A percentile compares a stretch with the other conserved stretches of the same genome.
Evolutionary conservation across 2,888 invertebrate species (phyloP).

Genomic region (Agrochola macilenta): DNA sequence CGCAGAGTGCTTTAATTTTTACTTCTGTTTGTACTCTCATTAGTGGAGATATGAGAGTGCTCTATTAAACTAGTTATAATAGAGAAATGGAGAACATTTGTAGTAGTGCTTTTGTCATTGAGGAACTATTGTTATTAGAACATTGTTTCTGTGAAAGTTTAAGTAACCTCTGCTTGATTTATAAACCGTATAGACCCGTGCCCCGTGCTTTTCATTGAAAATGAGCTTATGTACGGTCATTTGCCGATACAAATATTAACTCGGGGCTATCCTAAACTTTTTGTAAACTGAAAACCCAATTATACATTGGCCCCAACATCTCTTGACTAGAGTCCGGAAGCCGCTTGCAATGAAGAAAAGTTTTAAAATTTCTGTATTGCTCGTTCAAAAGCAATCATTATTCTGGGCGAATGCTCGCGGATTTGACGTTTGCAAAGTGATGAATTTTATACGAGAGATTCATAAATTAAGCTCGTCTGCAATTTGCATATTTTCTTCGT

Average conservation of each 20-base stretch:
- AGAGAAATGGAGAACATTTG: constrained; percentile 14
- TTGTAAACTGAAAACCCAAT: constrained; percentile 33
- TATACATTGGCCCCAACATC: constrained; percentile 17
- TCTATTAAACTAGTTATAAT: constrained; percentile 33
- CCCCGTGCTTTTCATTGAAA: constrained; percentile 1
- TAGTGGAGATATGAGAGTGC: constrained; percentile 27
- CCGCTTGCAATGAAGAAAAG: constrained; percentile 15
- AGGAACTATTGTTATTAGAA: not conserved
- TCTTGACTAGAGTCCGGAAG: constrained; percentile 4
- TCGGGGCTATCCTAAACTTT: not conserved
- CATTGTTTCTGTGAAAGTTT: too few species aligned
- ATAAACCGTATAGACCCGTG: not conserved
- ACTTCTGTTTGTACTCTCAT: constrained; percentile 41
- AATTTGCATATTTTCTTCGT: constrained; percentile 62
- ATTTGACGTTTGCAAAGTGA: constrained; percentile 54
- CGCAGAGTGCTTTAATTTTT: constrained; percentile 50
- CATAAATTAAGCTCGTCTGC: constrained; percentile 59
- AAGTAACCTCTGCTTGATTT: not conserved
- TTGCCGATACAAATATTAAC: not conserved
- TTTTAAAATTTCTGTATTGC: constrained; percentile 49
- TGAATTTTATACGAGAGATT: constrained; percentile 60
- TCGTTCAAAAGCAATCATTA: constrained; percentile 52
- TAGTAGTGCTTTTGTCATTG: not conserved
- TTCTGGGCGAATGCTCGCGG: constrained; percentile 51
- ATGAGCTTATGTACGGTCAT: not conserved